Base-by-base conservation (phyloP, 2,888 invertebrate genomes). In the Lamellibrachia columna region DNA sequence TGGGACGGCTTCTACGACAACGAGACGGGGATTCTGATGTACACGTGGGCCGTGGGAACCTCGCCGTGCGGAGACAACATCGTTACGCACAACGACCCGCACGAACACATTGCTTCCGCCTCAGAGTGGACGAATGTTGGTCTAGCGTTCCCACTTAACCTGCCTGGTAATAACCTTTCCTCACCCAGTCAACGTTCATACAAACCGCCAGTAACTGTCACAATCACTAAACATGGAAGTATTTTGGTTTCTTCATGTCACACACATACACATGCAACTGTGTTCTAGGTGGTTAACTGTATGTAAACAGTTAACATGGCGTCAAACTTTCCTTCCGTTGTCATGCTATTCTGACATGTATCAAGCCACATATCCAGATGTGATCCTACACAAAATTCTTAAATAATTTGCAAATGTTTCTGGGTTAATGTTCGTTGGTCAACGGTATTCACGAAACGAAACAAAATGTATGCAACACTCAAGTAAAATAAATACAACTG, bases 1-100 rank as follows among this genome's bases (percentile, higher is more conserved):
- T 95, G 95, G 95, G 95, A 95, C 93, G 95, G 95, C 52, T 94
- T 95, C 53, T 93, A 94, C 75, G 95, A 95, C 93, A 93, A 95
- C 40, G 95, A 95, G 93, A 94, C 95, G 55, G 95, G 94, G 11
- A 94, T 95, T 11, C 93, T 94, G 58, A 94, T 94, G 15, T 95
- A 94, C 93, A 94, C 94, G 7, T 93, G 94, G 92, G 93, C 94
- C 8, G 94, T 94, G 90, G 95, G 95, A 22, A 92, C 90, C 2
- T 28, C 60, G 7, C 55, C 93, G 2, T 95, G 95, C 93, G 94
- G 93, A 53, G 94, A 94, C 40, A 75, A 92, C 22, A 94, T 95
- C 40, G 94, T 94, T 52, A 93, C 93, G 0, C 94, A 94, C 92
- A 94, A 95, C 92, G 95, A 95, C 93, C 95, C 95, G 4, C 95